phyloP scores from a whole-genome alignment of 2,797 vertebrate genomes.

The Thamnophis elegans region DNA sequence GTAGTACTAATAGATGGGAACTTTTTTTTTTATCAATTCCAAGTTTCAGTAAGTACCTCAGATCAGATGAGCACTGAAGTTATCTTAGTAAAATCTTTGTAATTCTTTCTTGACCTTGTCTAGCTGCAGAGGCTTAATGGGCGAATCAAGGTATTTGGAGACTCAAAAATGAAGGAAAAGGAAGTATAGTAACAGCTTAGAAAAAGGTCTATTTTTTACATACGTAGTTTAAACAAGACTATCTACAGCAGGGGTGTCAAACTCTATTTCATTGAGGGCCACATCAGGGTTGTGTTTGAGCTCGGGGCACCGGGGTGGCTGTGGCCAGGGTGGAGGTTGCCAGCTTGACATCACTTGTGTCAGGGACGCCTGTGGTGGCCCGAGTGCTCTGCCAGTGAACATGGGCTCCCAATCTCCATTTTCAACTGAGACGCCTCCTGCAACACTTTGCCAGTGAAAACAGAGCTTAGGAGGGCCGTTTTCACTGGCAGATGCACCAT shows the following conservation, averaged over 20 bases:
- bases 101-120: not conserved
- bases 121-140: not conserved
- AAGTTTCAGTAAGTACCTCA: not conserved
- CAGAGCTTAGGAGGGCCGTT: too few species aligned
- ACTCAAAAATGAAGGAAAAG: not conserved
- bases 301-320: too few species aligned
- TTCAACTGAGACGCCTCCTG: too few species aligned
- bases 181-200: not conserved
- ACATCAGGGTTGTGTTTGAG: too few species aligned
- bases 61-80: not conserved
- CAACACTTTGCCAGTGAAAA: too few species aligned
- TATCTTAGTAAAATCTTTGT: not conserved
- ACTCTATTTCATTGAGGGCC: too few species aligned
- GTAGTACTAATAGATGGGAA: not conserved
- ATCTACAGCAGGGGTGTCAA: not conserved
- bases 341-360: too few species aligned
- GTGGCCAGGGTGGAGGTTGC: too few species aligned
- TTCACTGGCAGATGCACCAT: too few species aligned
- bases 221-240: not conserved
- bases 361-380: too few species aligned
- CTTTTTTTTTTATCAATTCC: not conserved
- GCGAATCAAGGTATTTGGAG: not conserved
- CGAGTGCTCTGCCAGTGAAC: too few species aligned
- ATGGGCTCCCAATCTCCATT: too few species aligned
- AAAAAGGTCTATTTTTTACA: not conserved